Evolutionary conservation across 2,888 invertebrate genomes (phyloP).

Genomic region (Azorinus chamasolen): DNA sequence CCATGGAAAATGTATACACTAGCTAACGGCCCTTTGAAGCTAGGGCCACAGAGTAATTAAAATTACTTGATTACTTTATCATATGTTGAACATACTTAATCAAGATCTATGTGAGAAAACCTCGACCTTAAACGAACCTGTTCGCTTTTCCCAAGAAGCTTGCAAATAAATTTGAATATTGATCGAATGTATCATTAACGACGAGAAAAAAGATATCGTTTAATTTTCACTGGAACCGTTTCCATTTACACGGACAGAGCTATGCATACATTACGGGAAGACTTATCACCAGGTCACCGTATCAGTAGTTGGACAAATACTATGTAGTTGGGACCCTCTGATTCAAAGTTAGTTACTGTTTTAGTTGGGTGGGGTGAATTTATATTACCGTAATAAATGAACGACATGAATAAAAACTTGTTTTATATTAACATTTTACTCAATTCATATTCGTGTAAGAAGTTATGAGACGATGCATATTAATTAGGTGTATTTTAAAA

Average conservation of each 20-base stretch:
- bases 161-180: conserved; percentile 60
- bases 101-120: conserved; percentile 65
- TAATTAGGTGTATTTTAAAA: too few species aligned
- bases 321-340: too few species aligned
- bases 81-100: conserved; percentile 64
- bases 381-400: too few species aligned
- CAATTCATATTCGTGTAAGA: too few species aligned
- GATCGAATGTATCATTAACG: conserved; percentile 36
- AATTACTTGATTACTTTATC: conserved; percentile 67
- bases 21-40: conserved; percentile 60
- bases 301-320: too few species aligned
- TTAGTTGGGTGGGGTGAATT: too few species aligned
- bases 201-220: conserved; percentile 53
- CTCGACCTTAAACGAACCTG: conserved; percentile 55
- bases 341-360: too few species aligned
- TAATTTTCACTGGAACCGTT: conserved; percentile 49
- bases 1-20: conserved; percentile 64
- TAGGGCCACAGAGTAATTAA: conserved; percentile 59
- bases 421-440: too few species aligned
- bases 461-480: too few species aligned
- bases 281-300: too few species aligned
- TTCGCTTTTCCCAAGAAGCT: conserved; percentile 56
- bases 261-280: conserved; percentile 43
- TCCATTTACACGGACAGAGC: conserved; percentile 17
- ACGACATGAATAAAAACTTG: too few species aligned